These are phyloP conservation scores for Plebejus argus DNA, from an alignment of 2,888 invertebrate species.

Conservation along the genomic window DNA sequence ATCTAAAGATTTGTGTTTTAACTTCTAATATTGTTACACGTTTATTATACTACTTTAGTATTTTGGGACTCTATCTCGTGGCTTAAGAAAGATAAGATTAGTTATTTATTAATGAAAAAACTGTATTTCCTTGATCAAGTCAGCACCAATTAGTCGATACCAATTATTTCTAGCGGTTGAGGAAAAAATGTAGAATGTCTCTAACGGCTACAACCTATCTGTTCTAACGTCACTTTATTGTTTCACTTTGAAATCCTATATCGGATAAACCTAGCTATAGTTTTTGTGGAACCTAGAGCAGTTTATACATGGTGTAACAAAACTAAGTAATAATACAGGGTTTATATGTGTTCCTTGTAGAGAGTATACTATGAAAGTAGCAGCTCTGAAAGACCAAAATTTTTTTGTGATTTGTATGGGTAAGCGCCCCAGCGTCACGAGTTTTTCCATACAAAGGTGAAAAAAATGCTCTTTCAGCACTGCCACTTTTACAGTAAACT, in stretches of 20 bases:
- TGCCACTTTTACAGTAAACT: too few species aligned
- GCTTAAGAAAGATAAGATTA: background rate
- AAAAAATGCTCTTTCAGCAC: too few species aligned
- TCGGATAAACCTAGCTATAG: background rate
- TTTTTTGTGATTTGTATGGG: too few species aligned
- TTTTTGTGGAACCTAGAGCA: background rate
- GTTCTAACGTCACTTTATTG: background rate
- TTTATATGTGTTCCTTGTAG: too few species aligned
- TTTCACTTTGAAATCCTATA: conserved; percentile 4
- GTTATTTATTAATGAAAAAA: background rate
- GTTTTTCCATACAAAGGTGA: too few species aligned
- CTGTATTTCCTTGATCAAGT: background rate
- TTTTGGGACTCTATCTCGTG: background rate
- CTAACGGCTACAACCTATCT: background rate
- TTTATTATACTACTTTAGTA: background rate
- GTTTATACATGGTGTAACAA: too few species aligned
- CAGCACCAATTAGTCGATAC: background rate
- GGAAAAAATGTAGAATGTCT: conserved; percentile 2
- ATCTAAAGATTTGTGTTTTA: too few species aligned
- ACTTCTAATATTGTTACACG: background rate
- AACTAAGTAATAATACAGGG: too few species aligned
- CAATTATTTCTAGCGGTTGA: background rate
- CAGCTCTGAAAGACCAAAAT: too few species aligned
- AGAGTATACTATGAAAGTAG: too few species aligned
- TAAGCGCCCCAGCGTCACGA: too few species aligned